These are phyloP conservation scores for Eurystomus glaucurus DNA, from an alignment of 2,797 vertebrate species.

Conservation along the genomic window DNA sequence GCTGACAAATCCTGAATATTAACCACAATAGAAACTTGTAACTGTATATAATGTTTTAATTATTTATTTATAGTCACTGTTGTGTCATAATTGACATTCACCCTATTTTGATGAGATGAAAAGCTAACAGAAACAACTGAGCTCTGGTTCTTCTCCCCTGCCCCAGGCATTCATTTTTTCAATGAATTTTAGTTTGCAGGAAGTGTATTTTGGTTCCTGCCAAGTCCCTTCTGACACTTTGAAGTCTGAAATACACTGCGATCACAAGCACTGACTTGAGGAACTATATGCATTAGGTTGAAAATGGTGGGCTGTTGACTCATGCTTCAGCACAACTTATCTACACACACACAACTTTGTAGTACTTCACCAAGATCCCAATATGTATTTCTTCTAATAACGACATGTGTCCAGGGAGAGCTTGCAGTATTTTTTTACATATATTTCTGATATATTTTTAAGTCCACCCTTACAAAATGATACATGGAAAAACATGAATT, in stretches of 20 bases:
- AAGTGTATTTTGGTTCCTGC: neutral
- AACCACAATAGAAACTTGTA: neutral
- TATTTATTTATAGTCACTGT: neutral
- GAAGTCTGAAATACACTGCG: neutral
- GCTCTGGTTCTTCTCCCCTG: neutral
- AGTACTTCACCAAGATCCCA: neutral
- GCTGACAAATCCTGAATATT: neutral
- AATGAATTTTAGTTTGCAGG: neutral
- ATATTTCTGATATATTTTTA: neutral
- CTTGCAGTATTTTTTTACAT: neutral
- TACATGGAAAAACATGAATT: neutral
- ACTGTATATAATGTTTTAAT: too few relatives aligned
- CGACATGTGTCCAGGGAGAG: neutral
- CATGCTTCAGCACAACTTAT: neutral
- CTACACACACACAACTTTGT: rapidly evolving
- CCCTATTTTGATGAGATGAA: neutral
- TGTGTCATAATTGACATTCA: neutral
- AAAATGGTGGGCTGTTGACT: neutral
- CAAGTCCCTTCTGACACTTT: neutral
- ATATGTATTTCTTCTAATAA: neutral
- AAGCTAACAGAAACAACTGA: neutral
- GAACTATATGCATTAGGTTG: neutral
- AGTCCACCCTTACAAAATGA: neutral
- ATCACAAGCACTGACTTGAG: neutral
- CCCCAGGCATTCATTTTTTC: rapidly evolving